A percentile compares a stretch with the other conserved stretches of the same genome.
phyloP scores from a whole-genome alignment of 2,113 vertebrate genomes.

The Nettapus auritus region DNA sequence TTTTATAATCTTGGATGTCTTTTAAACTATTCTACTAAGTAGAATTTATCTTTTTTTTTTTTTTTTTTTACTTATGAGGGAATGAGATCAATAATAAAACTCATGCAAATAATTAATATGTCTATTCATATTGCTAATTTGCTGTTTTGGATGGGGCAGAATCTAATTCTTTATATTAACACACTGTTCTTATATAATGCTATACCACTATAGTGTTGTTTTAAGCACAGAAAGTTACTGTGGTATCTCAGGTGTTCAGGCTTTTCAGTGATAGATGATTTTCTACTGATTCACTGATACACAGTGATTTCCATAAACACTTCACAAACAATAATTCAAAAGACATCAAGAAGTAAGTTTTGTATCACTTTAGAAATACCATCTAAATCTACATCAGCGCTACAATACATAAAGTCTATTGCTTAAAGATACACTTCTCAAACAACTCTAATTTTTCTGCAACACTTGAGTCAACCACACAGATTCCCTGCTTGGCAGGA shows the following conservation, averaged over 20 bases:
- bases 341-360: background rate
- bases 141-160: background rate
- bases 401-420: background rate
- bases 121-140: background rate
- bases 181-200: background rate
- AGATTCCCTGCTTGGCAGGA: background rate
- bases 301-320: background rate
- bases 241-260: background rate
- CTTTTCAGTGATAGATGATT: background rate
- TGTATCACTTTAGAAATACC: background rate
- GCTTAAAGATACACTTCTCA: background rate
- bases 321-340: background rate
- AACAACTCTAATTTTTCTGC: background rate
- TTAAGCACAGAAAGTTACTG: background rate
- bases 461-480: background rate
- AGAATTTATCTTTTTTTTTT: background rate
- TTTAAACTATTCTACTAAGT: background rate
- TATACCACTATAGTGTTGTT: background rate
- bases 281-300: background rate
- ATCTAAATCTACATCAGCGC: background rate
- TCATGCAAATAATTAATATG: background rate
- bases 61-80: background rate
- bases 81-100: background rate
- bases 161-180: background rate
- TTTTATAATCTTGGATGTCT: background rate